Conservation (phyloP, 2,888 invertebrate species). For the Eupeodes latifasciatus region DNA sequence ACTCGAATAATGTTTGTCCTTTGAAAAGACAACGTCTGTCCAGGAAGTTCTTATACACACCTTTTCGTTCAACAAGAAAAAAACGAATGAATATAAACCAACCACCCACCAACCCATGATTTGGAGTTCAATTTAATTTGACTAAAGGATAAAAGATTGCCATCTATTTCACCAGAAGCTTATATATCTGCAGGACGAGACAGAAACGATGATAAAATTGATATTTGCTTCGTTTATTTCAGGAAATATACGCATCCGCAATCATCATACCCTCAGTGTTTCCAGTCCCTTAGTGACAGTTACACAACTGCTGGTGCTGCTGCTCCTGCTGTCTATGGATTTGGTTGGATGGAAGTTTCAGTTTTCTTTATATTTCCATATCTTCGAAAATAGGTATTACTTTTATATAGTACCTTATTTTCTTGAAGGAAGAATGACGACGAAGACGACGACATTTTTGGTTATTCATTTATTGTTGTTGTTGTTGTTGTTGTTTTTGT, state of each 20-base stretch:
- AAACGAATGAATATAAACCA: neutral
- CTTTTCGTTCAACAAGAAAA: neutral
- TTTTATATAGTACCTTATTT: neutral
- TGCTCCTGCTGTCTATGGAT: neutral
- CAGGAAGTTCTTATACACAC: conserved; percentile 37
- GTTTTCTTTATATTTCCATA: conserved; percentile 1
- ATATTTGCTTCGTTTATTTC: conserved; percentile 66
- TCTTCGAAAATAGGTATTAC: neutral
- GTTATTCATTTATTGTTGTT: conserved; percentile 10
- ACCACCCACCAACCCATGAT: conserved; percentile 50
- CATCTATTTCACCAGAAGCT: conserved; percentile 53
- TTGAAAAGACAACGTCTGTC: neutral
- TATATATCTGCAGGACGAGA: conserved; percentile 23
- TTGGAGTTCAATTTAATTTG: conserved; percentile 68
- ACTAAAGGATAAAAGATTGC: conserved; percentile 68
- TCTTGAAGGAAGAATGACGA: neutral
- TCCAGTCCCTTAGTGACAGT: no score
- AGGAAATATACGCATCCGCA: conserved; percentile 52
- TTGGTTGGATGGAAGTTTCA: neutral
- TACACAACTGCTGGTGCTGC: no score
- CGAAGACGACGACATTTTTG: conserved; percentile 35
- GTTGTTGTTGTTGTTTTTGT: neutral
- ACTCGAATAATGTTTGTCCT: neutral
- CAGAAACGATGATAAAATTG: conserved; percentile 46
- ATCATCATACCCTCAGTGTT: neutral